Evolutionary conservation across 2,888 invertebrate species (phyloP).

Genomic region (Erebia palarica): DNA sequence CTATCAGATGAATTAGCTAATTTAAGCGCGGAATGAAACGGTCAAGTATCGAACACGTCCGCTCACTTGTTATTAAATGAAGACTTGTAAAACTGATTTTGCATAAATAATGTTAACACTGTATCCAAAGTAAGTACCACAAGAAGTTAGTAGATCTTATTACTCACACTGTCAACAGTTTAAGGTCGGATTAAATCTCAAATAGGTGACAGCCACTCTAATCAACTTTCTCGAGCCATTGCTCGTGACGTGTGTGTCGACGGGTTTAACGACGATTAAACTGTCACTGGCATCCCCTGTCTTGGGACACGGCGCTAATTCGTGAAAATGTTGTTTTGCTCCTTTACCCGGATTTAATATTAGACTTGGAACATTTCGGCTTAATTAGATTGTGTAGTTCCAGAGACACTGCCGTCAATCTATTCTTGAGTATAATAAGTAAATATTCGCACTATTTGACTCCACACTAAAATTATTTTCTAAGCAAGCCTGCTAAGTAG

Average conservation of each 20-base stretch:
- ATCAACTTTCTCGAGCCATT: slow-evolving; percentile 78
- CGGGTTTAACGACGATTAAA: slow-evolving; percentile 74
- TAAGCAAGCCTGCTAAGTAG: too few relatives aligned
- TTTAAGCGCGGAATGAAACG: too few relatives aligned
- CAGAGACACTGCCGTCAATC: slow-evolving; percentile 5
- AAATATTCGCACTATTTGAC: not conserved
- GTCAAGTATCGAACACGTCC: too few relatives aligned
- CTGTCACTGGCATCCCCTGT: slow-evolving; percentile 60
- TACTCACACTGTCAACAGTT: slow-evolving; percentile 31
- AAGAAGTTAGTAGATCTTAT: slow-evolving; percentile 14
- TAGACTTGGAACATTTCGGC: slow-evolving; percentile 21
- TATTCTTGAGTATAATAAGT: not conserved
- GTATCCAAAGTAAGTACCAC: not conserved
- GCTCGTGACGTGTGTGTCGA: slow-evolving; percentile 68
- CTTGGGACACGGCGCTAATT: slow-evolving; percentile 49
- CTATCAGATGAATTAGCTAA: too few relatives aligned
- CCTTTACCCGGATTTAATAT: slow-evolving; percentile 28
- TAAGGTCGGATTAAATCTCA: slow-evolving; percentile 65
- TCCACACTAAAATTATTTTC: not conserved
- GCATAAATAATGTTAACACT: not conserved
- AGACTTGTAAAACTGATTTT: not conserved
- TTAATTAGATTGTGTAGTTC: slow-evolving; percentile 21
- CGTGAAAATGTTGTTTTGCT: slow-evolving; percentile 46
- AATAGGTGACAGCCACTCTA: slow-evolving; percentile 73
- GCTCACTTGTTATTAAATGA: not conserved